These are phyloP conservation scores for Chrysopa pallens DNA, from an alignment of 1,140 invertebrate species.

Conservation along the genomic window DNA sequence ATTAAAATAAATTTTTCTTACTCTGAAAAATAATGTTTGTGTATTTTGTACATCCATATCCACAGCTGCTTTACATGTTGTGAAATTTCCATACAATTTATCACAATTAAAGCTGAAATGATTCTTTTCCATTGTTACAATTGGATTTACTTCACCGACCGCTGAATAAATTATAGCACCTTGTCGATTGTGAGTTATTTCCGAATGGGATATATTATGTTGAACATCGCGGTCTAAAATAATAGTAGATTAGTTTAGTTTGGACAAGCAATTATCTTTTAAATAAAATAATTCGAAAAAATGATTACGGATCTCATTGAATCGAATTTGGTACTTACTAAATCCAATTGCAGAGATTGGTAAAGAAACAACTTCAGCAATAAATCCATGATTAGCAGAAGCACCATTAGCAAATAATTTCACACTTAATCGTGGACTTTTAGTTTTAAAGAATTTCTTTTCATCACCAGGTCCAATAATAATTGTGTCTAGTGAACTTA, in stretches of 20 bases:
- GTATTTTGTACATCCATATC: slow-evolving; percentile 89
- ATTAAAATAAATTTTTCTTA: no score
- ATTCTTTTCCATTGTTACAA: slow-evolving; percentile 75
- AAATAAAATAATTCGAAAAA: background rate
- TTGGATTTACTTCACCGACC: slow-evolving; percentile 90
- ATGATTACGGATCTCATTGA: background rate
- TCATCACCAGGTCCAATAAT: slow-evolving; percentile 49
- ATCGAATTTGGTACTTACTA: slow-evolving; percentile 50
- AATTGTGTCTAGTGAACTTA: slow-evolving; percentile 48
- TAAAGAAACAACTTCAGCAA: slow-evolving; percentile 89
- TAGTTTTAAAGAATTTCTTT: slow-evolving; percentile 57
- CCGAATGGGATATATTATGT: slow-evolving; percentile 78
- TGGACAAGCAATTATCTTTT: background rate
- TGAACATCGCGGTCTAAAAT: slow-evolving; percentile 71
- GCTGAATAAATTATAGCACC: slow-evolving; percentile 77
- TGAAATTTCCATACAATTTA: slow-evolving; percentile 90
- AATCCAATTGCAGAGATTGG: slow-evolving; percentile 81
- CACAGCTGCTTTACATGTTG: slow-evolving; percentile 66
- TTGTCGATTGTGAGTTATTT: slow-evolving; percentile 66
- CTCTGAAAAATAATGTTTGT: slow-evolving; percentile 68
- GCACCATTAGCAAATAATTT: slow-evolving; percentile 89
- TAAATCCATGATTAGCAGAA: slow-evolving; percentile 83
- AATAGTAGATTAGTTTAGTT: background rate
- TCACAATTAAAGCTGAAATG: slow-evolving; percentile 74
- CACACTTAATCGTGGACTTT: slow-evolving; percentile 67